Conservation (phyloP, 1,140 invertebrate genomes). For the Papilio dardanus region DNA sequence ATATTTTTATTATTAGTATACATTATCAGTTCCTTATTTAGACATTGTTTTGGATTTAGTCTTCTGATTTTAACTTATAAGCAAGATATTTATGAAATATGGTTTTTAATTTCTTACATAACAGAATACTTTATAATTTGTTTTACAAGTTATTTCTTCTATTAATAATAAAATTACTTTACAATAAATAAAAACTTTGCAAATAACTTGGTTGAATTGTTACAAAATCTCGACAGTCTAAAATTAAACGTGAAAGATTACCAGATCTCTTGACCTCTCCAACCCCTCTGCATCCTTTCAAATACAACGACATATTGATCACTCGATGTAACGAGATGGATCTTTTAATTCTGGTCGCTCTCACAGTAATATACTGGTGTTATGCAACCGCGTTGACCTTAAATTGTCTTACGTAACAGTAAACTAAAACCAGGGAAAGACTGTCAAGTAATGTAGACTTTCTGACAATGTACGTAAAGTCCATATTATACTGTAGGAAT, state of each 20-base stretch:
- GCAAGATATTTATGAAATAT: background rate
- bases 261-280: constrained; percentile 32
- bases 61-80: background rate
- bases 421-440: constrained; percentile 39
- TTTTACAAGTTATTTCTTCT: too few species aligned
- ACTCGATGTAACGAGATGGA: constrained; percentile 30
- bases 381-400: constrained; percentile 48
- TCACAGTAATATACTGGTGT: constrained; percentile 46
- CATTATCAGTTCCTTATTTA: constrained; percentile 22
- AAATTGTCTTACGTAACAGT: constrained; percentile 49
- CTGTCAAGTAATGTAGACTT: constrained; percentile 26
- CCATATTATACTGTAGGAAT: constrained; percentile 39
- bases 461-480: constrained; percentile 28
- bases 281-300: constrained; percentile 10
- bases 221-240: constrained; percentile 35
- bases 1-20: constrained; percentile 19
- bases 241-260: constrained; percentile 9
- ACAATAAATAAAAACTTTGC: background rate
- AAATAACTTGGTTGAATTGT: constrained; percentile 4
- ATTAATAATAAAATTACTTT: background rate
- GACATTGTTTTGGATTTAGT: background rate
- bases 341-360: constrained; percentile 42
- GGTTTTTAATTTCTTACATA: too few species aligned
- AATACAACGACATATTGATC: constrained; percentile 20
- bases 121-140: background rate